Base-by-base conservation (phyloP, 53 echinoderm and acorn worm species). In the Astropecten irregularis region DNA sequence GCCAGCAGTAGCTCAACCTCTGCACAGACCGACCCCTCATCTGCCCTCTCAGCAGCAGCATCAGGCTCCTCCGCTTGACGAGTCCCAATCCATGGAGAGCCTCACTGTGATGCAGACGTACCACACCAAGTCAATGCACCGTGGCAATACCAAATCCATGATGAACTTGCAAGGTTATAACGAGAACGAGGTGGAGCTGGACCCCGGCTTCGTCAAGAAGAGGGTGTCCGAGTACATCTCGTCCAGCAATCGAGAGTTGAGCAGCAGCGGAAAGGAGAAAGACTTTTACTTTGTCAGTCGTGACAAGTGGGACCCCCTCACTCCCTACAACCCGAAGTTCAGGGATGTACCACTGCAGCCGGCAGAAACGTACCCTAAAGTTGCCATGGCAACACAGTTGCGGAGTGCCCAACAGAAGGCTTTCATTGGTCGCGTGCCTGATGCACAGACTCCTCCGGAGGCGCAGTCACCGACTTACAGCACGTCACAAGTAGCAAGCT, bases 361-460 rank as follows among this genome's bases (percentile, higher is more conserved):
- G 10, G 95, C 91, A 4, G 88, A 91, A 34, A 94, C 88, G 11
- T 93, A 91, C 65, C 95, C 95, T 15, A 88, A 91, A 55, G 91
- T 95, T 40, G 95, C 83, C n/a, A 76, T 83, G 23, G 91, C 87
- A 29, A 89, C 82, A 54, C 95, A 95, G 59, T 64, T 95, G 25
- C 69, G 86, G 50, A 91, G 65, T 54, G 86, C 84, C 27, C 91
- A 91, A 51, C 84, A 88, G 34, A 77, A 82, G 65, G 84, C 88
- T 18, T 82, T 84, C 48, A 30, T 92, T 46, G 92, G 88, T n/a
- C 62, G 84, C 27, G 86, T 89, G 53, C 86, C 88, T 8, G 81
- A 68, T 10, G 49, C 57, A 4, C 58, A 40, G 47, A 44, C 40
- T 23, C 56, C 42, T 40, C 49, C 62, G 5, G 71, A 84, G 49